Conservation (phyloP, 2,888 invertebrate species). For the Phlogophora meticulosa region DNA sequence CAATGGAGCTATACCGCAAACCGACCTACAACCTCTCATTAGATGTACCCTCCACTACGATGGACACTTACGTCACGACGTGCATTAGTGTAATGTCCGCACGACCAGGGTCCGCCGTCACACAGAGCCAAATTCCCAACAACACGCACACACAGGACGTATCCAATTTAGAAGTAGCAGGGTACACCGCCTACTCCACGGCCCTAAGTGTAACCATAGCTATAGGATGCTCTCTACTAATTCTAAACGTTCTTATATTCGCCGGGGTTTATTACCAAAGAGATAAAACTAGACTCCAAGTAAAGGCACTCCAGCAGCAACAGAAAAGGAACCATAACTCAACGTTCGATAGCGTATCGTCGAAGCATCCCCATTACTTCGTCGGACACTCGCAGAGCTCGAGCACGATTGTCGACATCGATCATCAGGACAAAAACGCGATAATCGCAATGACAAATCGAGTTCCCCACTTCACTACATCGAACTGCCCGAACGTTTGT, state of each 20-base stretch:
- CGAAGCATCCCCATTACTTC: slow-evolving; percentile 95
- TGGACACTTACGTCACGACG: slow-evolving; percentile 93
- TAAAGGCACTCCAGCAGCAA: slow-evolving; percentile 94
- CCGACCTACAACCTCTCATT: slow-evolving; percentile 91
- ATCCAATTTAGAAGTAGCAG: slow-evolving; percentile 95
- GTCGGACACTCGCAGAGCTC: slow-evolving; percentile 95
- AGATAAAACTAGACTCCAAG: slow-evolving; percentile 95
- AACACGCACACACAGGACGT: slow-evolving; percentile 94
- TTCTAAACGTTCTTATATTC: slow-evolving; percentile 95
- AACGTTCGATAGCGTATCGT: slow-evolving; percentile 91
- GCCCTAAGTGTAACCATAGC: slow-evolving; percentile 95
- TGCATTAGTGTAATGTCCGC: slow-evolving; percentile 94
- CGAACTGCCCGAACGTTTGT: slow-evolving; percentile 91
- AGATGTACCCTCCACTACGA: slow-evolving; percentile 89
- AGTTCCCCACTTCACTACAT: slow-evolving; percentile 86
- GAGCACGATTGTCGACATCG: slow-evolving; percentile 96
- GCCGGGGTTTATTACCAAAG: slow-evolving; percentile 96
- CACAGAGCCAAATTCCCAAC: slow-evolving; percentile 85
- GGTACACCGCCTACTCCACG: slow-evolving; percentile 94
- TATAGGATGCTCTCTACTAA: slow-evolving; percentile 95
- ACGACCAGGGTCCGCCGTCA: slow-evolving; percentile 89
- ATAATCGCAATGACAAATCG: slow-evolving; percentile 89
- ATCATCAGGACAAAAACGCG: slow-evolving; percentile 93
- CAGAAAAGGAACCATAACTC: slow-evolving; percentile 92
- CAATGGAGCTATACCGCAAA: slow-evolving; percentile 92